Percentiles rank a stretch among this genome's conserved stretches.
phyloP scores from a whole-genome alignment of 1,140 invertebrate genomes.

The Megalopta genalis region DNA sequence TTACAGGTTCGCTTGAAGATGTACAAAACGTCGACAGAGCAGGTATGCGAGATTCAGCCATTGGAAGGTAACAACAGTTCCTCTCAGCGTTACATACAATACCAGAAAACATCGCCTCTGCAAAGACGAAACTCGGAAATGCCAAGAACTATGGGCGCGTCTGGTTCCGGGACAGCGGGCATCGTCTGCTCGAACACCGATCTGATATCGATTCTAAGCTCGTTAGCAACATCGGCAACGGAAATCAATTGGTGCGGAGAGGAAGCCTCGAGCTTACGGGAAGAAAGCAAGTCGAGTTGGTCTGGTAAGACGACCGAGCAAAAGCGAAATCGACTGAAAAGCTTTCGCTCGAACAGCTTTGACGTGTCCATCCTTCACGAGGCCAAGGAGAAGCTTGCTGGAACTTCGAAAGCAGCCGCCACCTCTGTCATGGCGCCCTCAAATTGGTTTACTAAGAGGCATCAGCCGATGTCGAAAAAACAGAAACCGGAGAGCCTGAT shows the following conservation, averaged over 20 bases:
- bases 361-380: conserved; percentile 87
- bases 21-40: conserved; percentile 89
- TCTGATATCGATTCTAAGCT: conserved; percentile 88
- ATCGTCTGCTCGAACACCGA: conserved; percentile 90
- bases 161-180: conserved; percentile 76
- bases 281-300: conserved; percentile 62
- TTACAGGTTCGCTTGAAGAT: conserved; percentile 85
- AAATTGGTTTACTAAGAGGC: conserved; percentile 87
- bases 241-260: conserved; percentile 84
- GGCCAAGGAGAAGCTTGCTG: conserved; percentile 77
- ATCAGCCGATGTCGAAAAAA: conserved; percentile 86
- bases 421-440: conserved; percentile 77
- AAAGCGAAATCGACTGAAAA: conserved; percentile 82
- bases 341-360: conserved; percentile 88
- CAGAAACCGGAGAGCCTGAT: conserved; percentile 78
- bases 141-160: conserved; percentile 79
- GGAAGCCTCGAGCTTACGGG: conserved; percentile 57
- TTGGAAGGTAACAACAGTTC: conserved; percentile 84
- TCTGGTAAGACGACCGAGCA: conserved; percentile 74
- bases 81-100: conserved; percentile 81
- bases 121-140: conserved; percentile 84
- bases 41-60: conserved; percentile 89
- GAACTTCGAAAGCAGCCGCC: conserved; percentile 35
- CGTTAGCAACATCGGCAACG: conserved; percentile 88
- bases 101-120: conserved; percentile 72